A percentile compares a stretch with the other conserved stretches of the same genome.
phyloP scores from a whole-genome alignment of 2,888 invertebrate species.

The Scrobipalpa costella region DNA sequence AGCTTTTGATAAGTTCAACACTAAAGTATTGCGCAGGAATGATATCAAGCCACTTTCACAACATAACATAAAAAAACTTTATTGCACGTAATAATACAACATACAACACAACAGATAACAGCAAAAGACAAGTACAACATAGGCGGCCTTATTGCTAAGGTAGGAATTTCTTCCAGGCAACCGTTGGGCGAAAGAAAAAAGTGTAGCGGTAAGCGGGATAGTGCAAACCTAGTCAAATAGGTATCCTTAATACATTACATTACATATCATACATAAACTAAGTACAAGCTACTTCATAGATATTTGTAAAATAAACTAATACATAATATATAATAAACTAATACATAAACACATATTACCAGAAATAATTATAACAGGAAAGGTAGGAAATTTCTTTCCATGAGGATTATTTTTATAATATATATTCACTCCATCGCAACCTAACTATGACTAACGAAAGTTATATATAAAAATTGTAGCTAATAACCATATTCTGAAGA shows the following conservation, averaged over 20 bases:
- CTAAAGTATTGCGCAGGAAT: neutral
- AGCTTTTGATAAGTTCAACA: conserved; percentile 60
- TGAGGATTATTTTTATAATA: neutral
- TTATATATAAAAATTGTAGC: neutral
- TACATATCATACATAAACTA: too few species aligned
- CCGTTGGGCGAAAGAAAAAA: too few species aligned
- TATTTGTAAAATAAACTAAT: neutral
- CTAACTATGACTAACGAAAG: neutral
- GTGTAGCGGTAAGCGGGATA: too few species aligned
- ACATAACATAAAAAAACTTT: too few species aligned
- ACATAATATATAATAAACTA: neutral
- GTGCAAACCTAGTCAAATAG: too few species aligned
- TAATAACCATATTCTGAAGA: neutral
- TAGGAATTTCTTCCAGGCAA: too few species aligned
- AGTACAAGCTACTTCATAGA: too few species aligned
- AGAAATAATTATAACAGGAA: neutral
- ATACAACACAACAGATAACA: too few species aligned
- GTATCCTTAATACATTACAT: too few species aligned
- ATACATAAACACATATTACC: neutral
- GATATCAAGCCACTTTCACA: neutral
- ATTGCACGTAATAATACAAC: too few species aligned
- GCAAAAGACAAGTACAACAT: too few species aligned
- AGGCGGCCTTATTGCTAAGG: too few species aligned
- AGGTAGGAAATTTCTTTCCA: neutral
- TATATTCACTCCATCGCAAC: neutral